phyloP scores from a whole-genome alignment of 2,797 vertebrate species.

The Phyllotis vaccarum region DNA sequence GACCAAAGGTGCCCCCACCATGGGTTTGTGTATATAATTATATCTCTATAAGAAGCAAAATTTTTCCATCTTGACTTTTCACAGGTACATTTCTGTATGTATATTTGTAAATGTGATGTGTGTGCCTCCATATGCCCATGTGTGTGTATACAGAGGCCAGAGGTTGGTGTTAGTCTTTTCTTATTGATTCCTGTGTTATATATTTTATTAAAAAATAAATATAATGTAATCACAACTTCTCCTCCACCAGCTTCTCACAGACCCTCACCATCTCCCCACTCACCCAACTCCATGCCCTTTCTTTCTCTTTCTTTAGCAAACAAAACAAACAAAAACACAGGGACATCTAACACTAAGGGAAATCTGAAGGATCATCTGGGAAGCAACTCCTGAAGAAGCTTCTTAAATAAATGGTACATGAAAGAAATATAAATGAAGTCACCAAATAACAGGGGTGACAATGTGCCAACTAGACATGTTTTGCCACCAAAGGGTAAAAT shows the following conservation, averaged over 20 bases:
- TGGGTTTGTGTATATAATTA: neutral
- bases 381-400: neutral
- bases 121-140: neutral
- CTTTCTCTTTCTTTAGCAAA: neutral
- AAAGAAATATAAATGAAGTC: neutral
- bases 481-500: neutral
- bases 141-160: neutral
- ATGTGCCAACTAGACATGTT: neutral
- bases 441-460: neutral
- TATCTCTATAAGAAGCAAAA: neutral
- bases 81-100: neutral
- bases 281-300: neutral
- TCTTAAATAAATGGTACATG: neutral
- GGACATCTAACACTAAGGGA: no score
- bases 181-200: neutral
- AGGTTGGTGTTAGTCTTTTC: neutral
- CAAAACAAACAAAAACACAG: neutral
- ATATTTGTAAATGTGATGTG: neutral
- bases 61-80: constrained; percentile 35
- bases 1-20: neutral
- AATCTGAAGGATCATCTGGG: neutral
- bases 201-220: neutral
- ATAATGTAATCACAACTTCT: no score
- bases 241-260: neutral
- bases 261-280: neutral